Conservation (phyloP, 2,888 invertebrate genomes). For the Drosophila anomalipes region DNA sequence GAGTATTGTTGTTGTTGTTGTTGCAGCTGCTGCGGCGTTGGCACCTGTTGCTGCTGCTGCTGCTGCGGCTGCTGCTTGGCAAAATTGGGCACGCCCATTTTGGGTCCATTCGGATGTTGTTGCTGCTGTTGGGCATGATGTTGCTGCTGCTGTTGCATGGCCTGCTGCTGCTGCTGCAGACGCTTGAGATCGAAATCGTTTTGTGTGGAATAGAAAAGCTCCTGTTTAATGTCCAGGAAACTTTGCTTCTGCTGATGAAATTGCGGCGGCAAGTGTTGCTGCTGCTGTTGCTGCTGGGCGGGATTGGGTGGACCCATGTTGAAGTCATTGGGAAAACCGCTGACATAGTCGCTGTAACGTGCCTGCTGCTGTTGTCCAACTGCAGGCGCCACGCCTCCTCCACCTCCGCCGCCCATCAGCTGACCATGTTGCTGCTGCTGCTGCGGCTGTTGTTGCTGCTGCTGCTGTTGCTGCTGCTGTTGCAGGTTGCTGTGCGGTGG, state of each 20-base stretch:
- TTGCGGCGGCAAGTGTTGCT: conserved; percentile 79
- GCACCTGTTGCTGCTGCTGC: conserved; percentile 82
- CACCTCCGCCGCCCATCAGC: conserved; percentile 77
- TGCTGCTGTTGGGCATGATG: conserved; percentile 76
- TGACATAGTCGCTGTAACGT: conserved; percentile 88
- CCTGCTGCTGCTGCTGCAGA: conserved; percentile 84
- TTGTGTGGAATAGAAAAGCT: conserved; percentile 86
- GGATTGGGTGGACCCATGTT: conserved; percentile 83
- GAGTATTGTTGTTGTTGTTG: conserved; percentile 87
- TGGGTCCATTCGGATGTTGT: conserved; percentile 77
- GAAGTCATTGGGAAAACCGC: conserved; percentile 86
- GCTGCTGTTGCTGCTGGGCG: conserved; percentile 77
- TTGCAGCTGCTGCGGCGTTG: conserved; percentile 72
- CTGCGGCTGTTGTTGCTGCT: conserved; percentile 80
- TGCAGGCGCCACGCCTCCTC: conserved; percentile 21
- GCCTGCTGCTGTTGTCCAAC: conserved; percentile 65
- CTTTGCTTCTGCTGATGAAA: conserved; percentile 86
- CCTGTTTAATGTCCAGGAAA: conserved; percentile 87
- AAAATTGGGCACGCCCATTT: conserved; percentile 77
- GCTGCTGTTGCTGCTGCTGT: conserved; percentile 84
- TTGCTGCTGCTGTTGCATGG: conserved; percentile 83
- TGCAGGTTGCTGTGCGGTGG: conserved; percentile 83
- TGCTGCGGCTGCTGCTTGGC: conserved; percentile 58
- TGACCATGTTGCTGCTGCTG: conserved; percentile 86
- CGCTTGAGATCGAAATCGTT: conserved; percentile 86